Conservation (phyloP, 2,113 vertebrate species). For the Alethe castanea region DNA sequence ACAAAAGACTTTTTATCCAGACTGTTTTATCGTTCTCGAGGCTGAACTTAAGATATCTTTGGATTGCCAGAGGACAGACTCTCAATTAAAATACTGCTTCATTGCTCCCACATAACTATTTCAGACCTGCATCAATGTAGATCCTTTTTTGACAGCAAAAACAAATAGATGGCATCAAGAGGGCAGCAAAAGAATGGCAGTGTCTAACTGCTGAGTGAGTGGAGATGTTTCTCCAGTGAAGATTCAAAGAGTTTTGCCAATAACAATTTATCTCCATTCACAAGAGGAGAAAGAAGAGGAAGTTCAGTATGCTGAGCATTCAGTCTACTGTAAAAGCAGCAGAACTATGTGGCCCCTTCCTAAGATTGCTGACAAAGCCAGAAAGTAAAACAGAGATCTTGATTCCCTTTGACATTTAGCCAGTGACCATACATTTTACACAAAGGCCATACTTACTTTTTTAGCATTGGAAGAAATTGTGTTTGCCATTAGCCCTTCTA, state of each 20-base stretch:
- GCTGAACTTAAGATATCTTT: neutral
- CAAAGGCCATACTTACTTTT: conserved; percentile 78
- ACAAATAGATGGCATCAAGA: neutral
- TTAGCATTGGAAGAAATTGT: conserved; percentile 92
- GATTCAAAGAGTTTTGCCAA: neutral
- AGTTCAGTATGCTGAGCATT: neutral
- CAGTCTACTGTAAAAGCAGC: neutral
- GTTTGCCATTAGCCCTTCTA: conserved; percentile 93
- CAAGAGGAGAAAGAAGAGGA: neutral
- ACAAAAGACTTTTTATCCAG: neutral
- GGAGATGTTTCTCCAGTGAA: neutral
- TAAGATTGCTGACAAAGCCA: neutral
- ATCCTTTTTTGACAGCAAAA: neutral
- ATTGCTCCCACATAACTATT: neutral
- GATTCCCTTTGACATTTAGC: neutral
- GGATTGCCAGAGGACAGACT: neutral
- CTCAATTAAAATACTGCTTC: neutral
- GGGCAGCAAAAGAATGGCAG: neutral
- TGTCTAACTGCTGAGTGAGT: neutral
- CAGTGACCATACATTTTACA: neutral
- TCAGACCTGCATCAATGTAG: neutral
- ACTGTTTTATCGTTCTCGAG: neutral
- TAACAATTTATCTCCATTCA: neutral
- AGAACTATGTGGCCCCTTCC: neutral
- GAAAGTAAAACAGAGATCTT: neutral